Evolutionary conservation across 2,888 invertebrate species (phyloP), one percentile per base, ranked within the genome.

Genomic region (Leptinotarsa tumamoca): DNA sequence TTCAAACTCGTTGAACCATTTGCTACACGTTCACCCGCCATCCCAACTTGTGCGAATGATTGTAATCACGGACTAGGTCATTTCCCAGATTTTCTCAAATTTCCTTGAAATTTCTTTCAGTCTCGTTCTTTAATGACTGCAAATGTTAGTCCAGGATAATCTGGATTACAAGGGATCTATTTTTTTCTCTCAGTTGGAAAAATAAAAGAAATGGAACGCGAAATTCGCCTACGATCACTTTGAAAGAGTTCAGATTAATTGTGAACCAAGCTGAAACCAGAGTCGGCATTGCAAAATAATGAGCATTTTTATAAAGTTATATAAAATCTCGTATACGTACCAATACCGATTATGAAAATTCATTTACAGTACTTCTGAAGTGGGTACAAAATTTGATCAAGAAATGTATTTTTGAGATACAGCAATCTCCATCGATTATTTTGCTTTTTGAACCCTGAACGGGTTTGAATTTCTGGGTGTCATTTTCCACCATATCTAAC

Each of bases 131-230:
- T 58, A 71, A 71, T 76, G 68, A 71, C 71, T 71, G 73, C 73
- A 67, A 76, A 76, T 76, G 54, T 67, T 72, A 58, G 72, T 58
- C 73, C 56, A 50, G 63, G 76, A 76, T 76, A 71, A 76, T 76
- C 76, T 67, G 76, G 68, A 73, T 76, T 76, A 76, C 73, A 71
- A 61, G 61, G 71, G 67, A 76, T 76, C 71, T 71, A 73, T 76
- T 73, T 71, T 71, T 68, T 33, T 23, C 17, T 58, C 49, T 33
- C 50, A 51, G 49, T 61, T 71, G 73, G 50, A 73, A 73, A 73
- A 73, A 54, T 67, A 71, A 68, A 69, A 63, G 63, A 63, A 63
- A 63, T 63, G 52, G 50, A 71, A 67, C 67, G 68, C 27, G 49
- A 67, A 52, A 61, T 56, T 49, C 75, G 23, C 49, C 75, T 68